phyloP scores from a whole-genome alignment of 1,140 invertebrate species.

The Drosophila trapezifrons region DNA sequence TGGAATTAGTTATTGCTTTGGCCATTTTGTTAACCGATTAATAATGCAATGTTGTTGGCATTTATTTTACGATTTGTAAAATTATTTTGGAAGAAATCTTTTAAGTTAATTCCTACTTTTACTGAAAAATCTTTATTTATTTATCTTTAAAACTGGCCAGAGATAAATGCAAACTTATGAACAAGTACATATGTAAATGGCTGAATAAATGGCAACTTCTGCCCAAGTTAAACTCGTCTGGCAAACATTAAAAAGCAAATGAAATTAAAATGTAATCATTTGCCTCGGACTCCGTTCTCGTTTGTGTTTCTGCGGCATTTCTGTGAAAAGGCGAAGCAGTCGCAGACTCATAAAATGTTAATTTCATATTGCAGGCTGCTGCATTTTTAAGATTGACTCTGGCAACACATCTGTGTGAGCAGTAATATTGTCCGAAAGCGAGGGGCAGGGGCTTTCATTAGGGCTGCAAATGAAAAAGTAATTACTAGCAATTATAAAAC shows the following conservation, averaged over 20 bases:
- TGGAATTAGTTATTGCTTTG: neutral
- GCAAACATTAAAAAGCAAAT: conserved; percentile 26
- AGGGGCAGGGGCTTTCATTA: conserved; percentile 40
- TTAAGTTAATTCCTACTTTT: too few relatives aligned
- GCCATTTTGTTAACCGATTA: neutral
- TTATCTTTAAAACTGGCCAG: too few relatives aligned
- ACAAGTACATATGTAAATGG: neutral
- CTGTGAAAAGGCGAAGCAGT: conserved; percentile 1
- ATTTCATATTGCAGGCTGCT: conserved; percentile 43
- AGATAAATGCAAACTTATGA: too few relatives aligned
- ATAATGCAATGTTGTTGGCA: neutral
- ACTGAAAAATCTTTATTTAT: too few relatives aligned
- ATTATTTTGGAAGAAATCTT: too few relatives aligned
- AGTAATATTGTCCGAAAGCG: conserved; percentile 4
- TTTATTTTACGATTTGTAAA: too few relatives aligned
- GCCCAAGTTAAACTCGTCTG: conserved; percentile 4
- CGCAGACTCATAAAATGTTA: conserved; percentile 56
- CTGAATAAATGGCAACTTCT: neutral
- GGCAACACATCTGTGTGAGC: neutral
- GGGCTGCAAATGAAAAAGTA: conserved; percentile 62
- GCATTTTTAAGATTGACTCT: conserved; percentile 30
- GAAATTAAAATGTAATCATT: conserved; percentile 57
- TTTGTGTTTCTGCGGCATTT: conserved; percentile 9
- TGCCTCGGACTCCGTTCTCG: conserved; percentile 3
- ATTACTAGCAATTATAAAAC: conserved; percentile 71